Percentiles rank a stretch among this genome's conserved stretches.
Conservation (phyloP, 2,888 invertebrate species). For the Kryphioiulus occultus region DNA sequence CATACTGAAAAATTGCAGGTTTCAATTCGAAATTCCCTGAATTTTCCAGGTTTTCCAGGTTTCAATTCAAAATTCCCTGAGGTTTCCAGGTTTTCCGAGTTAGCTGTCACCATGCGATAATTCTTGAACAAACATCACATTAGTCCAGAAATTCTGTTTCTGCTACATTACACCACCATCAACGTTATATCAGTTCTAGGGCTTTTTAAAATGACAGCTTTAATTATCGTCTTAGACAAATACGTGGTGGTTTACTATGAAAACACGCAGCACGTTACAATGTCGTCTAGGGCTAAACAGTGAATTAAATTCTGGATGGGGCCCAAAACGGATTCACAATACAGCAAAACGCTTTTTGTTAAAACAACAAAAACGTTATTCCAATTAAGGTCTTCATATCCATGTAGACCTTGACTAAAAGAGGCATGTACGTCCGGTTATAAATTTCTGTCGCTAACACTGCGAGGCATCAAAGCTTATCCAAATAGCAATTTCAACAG, state of each 20-base stretch:
- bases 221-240: background rate
- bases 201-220: background rate
- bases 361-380: constrained; percentile 11
- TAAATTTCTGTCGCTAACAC: background rate
- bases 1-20: too few species aligned
- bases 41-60: too few species aligned
- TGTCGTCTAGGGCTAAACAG: background rate
- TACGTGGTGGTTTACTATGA: background rate
- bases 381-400: background rate
- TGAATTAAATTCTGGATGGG: background rate
- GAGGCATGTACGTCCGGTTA: background rate
- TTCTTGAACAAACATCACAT: too few species aligned
- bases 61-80: too few species aligned
- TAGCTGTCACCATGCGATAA: too few species aligned
- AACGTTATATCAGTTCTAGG: background rate
- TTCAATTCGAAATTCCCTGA: too few species aligned
- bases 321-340: background rate
- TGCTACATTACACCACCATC: too few species aligned
- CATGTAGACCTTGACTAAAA: background rate
- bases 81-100: too few species aligned
- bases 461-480: background rate
- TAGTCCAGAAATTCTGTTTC: too few species aligned
- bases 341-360: background rate
- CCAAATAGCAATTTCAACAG: background rate
- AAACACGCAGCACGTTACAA: background rate